Base-by-base conservation (phyloP, 2,797 vertebrate species). In the Etheostoma perlongum region DNA sequence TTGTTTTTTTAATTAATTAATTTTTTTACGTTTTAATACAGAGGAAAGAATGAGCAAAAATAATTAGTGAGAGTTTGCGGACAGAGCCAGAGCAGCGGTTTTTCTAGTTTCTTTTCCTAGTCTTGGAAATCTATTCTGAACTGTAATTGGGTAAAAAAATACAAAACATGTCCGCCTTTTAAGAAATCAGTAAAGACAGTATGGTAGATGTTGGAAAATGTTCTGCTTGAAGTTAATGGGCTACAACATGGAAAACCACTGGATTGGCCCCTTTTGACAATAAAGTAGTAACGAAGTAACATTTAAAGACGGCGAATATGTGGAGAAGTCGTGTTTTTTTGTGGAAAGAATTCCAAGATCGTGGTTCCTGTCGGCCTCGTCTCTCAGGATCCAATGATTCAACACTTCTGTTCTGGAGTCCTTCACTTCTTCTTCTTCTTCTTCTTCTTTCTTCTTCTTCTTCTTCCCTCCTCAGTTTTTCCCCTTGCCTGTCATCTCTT, bases 181-280 rank as follows among this genome's bases (percentile, higher is more conserved):
- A 9, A 66, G 59, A 53, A 69, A 60, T 25, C 40, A 21, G 57
- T 16, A 2, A 13, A 23, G 66, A 68, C 78, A 21, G 21, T 6
- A 0, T 44, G 66, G 55, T 67, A 42, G 64, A 67, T 46, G 6
- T 49, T 79, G 87, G 88, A 88, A 90, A 89, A 79, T 23, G 63
- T 53, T 77, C 58, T 46, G 62, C 54, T 81, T 87, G 83, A 90
- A 72, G 83, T 66, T 89, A 87, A 91, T 81, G 75, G 21, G 61
- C 73, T 79, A 46, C 85, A 88, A 72, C 85, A 0, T 87, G 85
- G 83, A 88, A 90, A 89, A 91, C 83, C 87, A 33, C 79, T 2
- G 46, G 33, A 64, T 27, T 60, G 75, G 65, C 74, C 23, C 54
- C 47, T 70, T 52, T 40, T 47, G 44, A 23, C 21, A 44, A 14